Percentiles rank a stretch among this genome's conserved stretches.
Conservation (phyloP, 2,797 vertebrate genomes). For the Gymnothorax javanicus region DNA sequence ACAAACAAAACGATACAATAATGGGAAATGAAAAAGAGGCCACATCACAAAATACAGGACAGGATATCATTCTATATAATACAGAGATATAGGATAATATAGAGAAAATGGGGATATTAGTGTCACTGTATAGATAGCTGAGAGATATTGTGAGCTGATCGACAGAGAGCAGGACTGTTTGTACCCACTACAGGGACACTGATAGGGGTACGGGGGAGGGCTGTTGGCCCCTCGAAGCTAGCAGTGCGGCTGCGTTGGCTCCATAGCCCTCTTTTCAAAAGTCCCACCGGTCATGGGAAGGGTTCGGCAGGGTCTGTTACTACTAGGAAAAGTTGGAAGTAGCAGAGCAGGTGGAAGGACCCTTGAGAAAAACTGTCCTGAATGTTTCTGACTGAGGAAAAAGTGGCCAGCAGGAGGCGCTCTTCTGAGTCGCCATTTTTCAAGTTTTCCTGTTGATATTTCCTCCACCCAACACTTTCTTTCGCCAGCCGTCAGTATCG, state of each 20-base stretch:
- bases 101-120: constrained; percentile 18
- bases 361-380: not conserved
- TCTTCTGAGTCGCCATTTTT: not conserved
- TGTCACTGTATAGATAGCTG: constrained; percentile 19
- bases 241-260: not conserved
- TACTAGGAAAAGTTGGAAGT: not conserved
- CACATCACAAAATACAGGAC: constrained; percentile 62
- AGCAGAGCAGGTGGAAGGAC: not conserved
- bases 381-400: not conserved
- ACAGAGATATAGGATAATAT: constrained; percentile 59
- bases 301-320: not conserved
- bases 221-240: not conserved
- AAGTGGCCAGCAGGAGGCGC: not conserved
- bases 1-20: constrained; percentile 38
- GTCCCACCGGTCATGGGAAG: constrained; percentile 2
- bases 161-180: constrained; percentile 65
- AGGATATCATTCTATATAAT: constrained; percentile 63
- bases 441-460: not conserved
- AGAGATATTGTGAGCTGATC: constrained; percentile 21
- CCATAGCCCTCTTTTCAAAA: not conserved
- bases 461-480: not conserved
- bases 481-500: not conserved
- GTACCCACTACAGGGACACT: constrained; percentile 42
- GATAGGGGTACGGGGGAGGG: constrained; percentile 41
- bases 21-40: constrained; percentile 51